Base-by-base conservation (phyloP, 2,113 vertebrate species). In the Macroglossus sobrinus region DNA sequence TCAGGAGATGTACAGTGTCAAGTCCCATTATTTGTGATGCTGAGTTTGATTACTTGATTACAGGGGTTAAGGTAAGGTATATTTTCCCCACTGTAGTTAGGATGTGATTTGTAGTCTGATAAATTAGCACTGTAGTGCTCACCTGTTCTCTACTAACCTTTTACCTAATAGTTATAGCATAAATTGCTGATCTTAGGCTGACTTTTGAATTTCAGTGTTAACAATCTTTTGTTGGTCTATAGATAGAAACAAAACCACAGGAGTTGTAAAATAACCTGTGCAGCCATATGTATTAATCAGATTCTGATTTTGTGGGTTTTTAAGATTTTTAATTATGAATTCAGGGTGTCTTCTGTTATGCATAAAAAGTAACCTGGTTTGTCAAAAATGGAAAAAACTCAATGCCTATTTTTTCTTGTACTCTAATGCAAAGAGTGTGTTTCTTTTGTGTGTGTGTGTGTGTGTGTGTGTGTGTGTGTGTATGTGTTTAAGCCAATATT, bases 161-260 rank as follows among this genome's bases (percentile, higher is more conserved):
- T 94, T 10, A 47, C 45, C 16, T 63, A n/a, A 69, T 16, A 80
- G 53, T 90, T 85, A 15, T 47, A 53, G 47, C 33, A 68, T 85
- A 33, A 92, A 2, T 84, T 93, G 66, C 22, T 86, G n/a, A 85
- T 89, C 30, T 21, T 97, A 72, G n/a, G 59, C 21, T 84, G n/a
- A 84, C 43, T 66, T 94, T 74, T 94, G 40, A 81, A 82, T 96
- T 92, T 97, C 47, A 72, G 1, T 76, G 64, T 61, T 82, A 89
- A 53, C 26, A 59, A 35, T 79, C 55, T 69, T 87, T 74, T 95
- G 28, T 75, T 93, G 57, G 33, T 61, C 12, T 93, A 13, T 15
- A 91, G 33, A 55, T 68, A 74, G 61, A 89, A 89, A 91, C 47
- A 94, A 40, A 87, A 50, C 50, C 7, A 40, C 9, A 92, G n/a